These are phyloP conservation scores for Lophochroa leadbeateri DNA, from an alignment of 2,113 vertebrate species.

Conservation along the genomic window DNA sequence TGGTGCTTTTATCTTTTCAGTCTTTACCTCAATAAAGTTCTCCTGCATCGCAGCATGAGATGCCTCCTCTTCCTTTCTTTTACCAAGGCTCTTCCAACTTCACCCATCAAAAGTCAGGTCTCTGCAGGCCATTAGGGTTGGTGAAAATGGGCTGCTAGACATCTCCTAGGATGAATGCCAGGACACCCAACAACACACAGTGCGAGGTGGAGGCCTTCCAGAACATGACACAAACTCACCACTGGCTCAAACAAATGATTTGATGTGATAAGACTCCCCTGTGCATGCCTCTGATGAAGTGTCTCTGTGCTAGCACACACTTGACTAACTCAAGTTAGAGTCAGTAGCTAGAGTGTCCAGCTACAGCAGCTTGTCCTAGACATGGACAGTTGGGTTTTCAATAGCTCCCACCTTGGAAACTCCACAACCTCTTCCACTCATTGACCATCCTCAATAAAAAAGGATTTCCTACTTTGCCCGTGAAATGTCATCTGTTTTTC, in stretches of 20 bases:
- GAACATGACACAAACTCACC: background rate
- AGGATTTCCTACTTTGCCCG: background rate
- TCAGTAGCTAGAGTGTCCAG: background rate
- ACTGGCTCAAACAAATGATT: background rate
- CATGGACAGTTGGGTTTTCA: background rate
- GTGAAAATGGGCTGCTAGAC: too few species aligned
- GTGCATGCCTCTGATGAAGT: background rate
- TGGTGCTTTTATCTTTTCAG: too few species aligned
- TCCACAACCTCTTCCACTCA: background rate
- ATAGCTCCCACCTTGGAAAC: background rate
- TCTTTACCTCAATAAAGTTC: too few species aligned
- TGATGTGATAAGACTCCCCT: background rate
- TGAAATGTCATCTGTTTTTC: background rate
- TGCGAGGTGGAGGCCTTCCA: background rate
- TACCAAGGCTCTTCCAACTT: background rate
- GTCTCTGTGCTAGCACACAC: too few species aligned
- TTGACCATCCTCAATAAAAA: background rate
- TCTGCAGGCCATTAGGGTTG: background rate
- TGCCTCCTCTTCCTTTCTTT: background rate
- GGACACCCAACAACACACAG: background rate
- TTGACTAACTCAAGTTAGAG: background rate
- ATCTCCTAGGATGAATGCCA: background rate
- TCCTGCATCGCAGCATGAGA: too few species aligned
- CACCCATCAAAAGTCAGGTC: background rate
- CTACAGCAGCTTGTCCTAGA: background rate